Evolutionary conservation across 2,113 vertebrate species (phyloP).

Genomic region (Acanthisitta chloris): DNA sequence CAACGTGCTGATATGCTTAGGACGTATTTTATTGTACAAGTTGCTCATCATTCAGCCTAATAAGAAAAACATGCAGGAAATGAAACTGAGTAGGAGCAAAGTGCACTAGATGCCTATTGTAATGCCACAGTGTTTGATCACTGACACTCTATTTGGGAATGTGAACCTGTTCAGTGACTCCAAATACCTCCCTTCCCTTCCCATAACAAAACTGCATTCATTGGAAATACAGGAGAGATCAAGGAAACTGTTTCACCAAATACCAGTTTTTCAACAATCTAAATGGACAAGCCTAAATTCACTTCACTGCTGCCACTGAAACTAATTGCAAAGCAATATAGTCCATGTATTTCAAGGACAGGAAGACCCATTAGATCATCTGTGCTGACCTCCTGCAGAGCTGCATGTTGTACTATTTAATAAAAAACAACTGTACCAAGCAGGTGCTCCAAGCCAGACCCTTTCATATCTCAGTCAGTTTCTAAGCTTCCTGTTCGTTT

Average conservation of each 20-base stretch:
- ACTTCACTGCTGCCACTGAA: neutral
- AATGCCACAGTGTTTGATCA: neutral
- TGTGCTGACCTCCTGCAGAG: neutral
- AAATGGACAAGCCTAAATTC: neutral
- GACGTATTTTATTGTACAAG: neutral
- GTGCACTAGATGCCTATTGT: neutral
- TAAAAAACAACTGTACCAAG: neutral
- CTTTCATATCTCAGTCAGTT: neutral
- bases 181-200: neutral
- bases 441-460: neutral
- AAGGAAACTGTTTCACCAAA: neutral
- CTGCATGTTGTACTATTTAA: neutral
- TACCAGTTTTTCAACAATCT: neutral
- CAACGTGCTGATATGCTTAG: neutral
- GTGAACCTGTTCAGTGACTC: neutral
- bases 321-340: neutral
- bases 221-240: neutral
- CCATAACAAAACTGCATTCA: neutral
- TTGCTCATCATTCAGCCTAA: neutral
- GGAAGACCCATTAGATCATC: constrained; percentile 5
- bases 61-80: constrained; percentile 5
- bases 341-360: neutral
- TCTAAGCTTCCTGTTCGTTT: neutral
- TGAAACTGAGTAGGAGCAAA: neutral
- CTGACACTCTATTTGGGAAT: neutral